Conservation (phyloP, 2,888 invertebrate genomes). For the Oxytorus armatus region DNA sequence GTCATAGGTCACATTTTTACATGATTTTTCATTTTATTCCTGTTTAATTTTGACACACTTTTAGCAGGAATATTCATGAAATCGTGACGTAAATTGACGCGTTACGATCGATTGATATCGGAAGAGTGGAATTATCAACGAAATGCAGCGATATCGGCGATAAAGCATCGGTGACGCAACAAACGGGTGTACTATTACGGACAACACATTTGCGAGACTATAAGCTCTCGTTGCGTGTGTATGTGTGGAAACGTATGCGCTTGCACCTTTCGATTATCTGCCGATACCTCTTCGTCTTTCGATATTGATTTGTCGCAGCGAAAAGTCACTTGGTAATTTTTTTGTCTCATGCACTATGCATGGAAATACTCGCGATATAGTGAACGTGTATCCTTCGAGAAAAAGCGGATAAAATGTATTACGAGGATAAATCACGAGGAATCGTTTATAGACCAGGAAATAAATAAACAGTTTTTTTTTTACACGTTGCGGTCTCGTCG, state of each 20-base stretch:
- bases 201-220: constrained; percentile 1
- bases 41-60: constrained; percentile 65
- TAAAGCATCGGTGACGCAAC: constrained; percentile 74
- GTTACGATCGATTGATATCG: constrained; percentile 45
- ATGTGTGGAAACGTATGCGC: background rate
- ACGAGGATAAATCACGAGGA: constrained; percentile 1
- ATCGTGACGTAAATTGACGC: constrained; percentile 73
- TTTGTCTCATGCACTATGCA: background rate
- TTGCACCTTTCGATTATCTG: constrained; percentile 20
- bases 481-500: background rate
- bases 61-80: constrained; percentile 72
- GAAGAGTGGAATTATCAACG: constrained; percentile 71
- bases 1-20: constrained; percentile 74
- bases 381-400: constrained; percentile 18
- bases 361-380: background rate
- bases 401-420: background rate
- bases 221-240: background rate
- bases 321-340: constrained; percentile 3
- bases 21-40: constrained; percentile 63
- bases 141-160: constrained; percentile 73
- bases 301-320: constrained; percentile 3
- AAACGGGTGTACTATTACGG: constrained; percentile 18
- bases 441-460: background rate
- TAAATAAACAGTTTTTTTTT: too few species aligned
- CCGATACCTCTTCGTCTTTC: background rate